Evolutionary conservation across 2,797 vertebrate genomes (phyloP).

Genomic region (Hydrolagus colliei): DNA sequence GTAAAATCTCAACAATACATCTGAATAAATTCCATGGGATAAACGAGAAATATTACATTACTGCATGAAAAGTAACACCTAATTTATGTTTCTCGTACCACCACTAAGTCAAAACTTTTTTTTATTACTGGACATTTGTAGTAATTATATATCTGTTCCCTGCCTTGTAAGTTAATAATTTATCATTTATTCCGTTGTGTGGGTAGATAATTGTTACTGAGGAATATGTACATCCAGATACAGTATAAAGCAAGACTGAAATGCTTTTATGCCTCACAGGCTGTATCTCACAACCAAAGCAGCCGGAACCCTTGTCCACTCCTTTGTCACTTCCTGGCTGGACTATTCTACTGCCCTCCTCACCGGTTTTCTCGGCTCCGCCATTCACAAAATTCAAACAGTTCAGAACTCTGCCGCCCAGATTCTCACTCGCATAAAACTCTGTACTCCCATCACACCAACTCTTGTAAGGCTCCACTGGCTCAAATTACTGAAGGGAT

Average conservation of each 20-base stretch:
- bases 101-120: neutral
- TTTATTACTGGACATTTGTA: neutral
- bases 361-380: too few relatives aligned
- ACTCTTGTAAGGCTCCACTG: too few relatives aligned
- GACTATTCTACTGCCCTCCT: too few relatives aligned
- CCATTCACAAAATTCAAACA: too few relatives aligned
- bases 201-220: neutral
- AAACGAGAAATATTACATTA: neutral
- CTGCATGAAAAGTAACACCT: neutral
- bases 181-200: neutral
- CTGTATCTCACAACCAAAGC: too few relatives aligned
- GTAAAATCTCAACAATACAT: neutral
- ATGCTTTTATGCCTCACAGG: neutral
- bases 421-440: too few relatives aligned
- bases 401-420: too few relatives aligned
- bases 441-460: too few relatives aligned
- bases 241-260: neutral
- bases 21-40: neutral
- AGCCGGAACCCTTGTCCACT: too few relatives aligned
- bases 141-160: constrained; percentile 18
- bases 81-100: neutral
- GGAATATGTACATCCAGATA: neutral
- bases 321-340: too few relatives aligned
- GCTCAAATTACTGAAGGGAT: too few relatives aligned
- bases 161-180: constrained; percentile 4